Conservation (phyloP, 2,113 vertebrate species). For the Andinoacara biseriatus region DNA sequence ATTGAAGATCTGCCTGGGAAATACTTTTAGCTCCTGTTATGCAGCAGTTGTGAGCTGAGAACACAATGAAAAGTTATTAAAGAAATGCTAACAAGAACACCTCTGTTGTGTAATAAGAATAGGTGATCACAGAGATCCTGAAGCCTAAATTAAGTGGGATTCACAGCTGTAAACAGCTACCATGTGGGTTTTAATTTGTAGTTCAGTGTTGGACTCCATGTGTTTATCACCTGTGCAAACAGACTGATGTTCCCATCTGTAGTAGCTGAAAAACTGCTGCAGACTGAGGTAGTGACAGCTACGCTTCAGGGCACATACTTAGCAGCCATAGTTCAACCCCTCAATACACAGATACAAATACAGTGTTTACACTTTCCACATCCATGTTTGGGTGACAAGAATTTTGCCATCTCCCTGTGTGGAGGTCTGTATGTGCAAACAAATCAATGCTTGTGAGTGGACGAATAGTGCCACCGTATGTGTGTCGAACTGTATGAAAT, state of each 20-base stretch:
- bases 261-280: not conserved
- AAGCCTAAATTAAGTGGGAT: not conserved
- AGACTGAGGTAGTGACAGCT: not conserved
- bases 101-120: not conserved
- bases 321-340: not conserved
- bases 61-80: not conserved
- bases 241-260: accelerated
- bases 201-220: not conserved
- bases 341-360: not conserved
- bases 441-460: not conserved
- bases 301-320: accelerated
- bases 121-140: not conserved
- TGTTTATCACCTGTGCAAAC: not conserved
- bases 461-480: not conserved
- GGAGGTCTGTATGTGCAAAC: not conserved
- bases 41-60: not conserved
- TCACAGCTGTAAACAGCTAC: not conserved
- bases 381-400: not conserved
- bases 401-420: not conserved
- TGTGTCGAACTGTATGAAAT: not conserved
- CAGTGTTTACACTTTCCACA: not conserved
- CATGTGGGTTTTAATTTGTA: not conserved
- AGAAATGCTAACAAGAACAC: not conserved
- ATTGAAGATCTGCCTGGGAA: constrained; percentile 9
- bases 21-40: not conserved